Percentiles rank a stretch among this genome's conserved stretches.
These are phyloP conservation scores for Aphidius colemani DNA, from an alignment of 2,888 invertebrate genomes.

Conservation along the genomic window DNA sequence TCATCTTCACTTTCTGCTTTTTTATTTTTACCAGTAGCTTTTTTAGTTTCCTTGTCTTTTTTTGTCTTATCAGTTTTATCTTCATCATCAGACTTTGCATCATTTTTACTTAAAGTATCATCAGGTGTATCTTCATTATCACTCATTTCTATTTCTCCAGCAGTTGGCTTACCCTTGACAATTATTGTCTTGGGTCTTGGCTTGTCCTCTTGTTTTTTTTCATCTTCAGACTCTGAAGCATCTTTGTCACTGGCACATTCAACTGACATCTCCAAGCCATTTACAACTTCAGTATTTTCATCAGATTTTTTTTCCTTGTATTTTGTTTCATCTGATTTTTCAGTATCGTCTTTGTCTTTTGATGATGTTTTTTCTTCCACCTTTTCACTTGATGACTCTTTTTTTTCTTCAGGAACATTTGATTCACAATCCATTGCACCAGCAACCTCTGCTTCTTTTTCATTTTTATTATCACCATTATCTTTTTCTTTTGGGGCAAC, in stretches of 20 bases:
- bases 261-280: constrained; percentile 53
- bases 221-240: constrained; percentile 43
- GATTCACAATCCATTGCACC: constrained; percentile 21
- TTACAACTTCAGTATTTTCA: constrained; percentile 47
- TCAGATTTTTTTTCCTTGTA: constrained; percentile 29
- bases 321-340: constrained; percentile 21
- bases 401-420: neutral
- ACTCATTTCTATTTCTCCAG: constrained; percentile 49
- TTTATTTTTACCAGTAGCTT: constrained; percentile 26
- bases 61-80: constrained; percentile 25
- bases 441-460: constrained; percentile 18
- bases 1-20: neutral
- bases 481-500: constrained; percentile 15
- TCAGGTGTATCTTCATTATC: constrained; percentile 48
- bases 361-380: constrained; percentile 24
- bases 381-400: neutral
- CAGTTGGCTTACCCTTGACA: constrained; percentile 50
- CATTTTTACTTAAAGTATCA: constrained; percentile 25
- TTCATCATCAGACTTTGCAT: constrained; percentile 22
- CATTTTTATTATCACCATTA: constrained; percentile 21
- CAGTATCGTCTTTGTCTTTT: constrained; percentile 30
- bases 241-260: constrained; percentile 56
- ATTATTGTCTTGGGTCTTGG: constrained; percentile 51
- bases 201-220: constrained; percentile 40
- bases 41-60: constrained; percentile 22